Percentiles rank a stretch among this genome's conserved stretches.
Conservation (phyloP, 1,140 invertebrate species). For the Pteromalus puparum region DNA sequence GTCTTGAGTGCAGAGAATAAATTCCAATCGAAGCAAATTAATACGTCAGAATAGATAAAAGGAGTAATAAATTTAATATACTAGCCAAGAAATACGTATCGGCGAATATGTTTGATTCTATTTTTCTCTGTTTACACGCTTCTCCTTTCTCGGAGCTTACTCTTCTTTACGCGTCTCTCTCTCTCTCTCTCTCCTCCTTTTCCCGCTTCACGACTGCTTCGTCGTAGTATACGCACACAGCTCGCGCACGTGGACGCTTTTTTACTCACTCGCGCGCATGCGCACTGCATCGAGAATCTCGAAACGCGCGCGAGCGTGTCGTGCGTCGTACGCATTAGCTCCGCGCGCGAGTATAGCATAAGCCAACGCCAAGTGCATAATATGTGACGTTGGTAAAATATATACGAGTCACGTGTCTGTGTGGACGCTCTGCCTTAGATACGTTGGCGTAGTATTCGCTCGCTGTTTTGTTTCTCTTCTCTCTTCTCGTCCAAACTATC, state of each 20-base stretch:
- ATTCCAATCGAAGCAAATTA: too few species aligned
- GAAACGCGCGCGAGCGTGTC: neutral
- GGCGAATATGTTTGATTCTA: neutral
- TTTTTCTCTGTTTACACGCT: slow-evolving; percentile 32
- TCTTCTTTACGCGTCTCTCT: neutral
- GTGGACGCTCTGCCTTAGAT: slow-evolving; percentile 57
- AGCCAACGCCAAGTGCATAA: slow-evolving; percentile 52
- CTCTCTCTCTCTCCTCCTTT: neutral
- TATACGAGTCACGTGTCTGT: slow-evolving; percentile 69
- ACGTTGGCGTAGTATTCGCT: slow-evolving; percentile 63
- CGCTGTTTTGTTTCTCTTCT: neutral
- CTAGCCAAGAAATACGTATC: neutral
- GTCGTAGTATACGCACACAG: neutral
- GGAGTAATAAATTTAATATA: neutral
- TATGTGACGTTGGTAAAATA: slow-evolving; percentile 69
- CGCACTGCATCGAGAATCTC: neutral
- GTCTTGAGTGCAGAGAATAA: too few species aligned
- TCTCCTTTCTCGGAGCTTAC: neutral
- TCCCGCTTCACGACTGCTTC: neutral
- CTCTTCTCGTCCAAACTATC: neutral
- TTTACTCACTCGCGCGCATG: neutral
- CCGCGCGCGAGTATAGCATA: neutral
- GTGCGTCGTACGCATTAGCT: slow-evolving; percentile 12
- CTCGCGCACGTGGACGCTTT: slow-evolving; percentile 9
- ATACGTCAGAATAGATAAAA: neutral